These are phyloP conservation scores for Tortrix viridana DNA, from an alignment of 2,888 invertebrate species.

Conservation along the genomic window DNA sequence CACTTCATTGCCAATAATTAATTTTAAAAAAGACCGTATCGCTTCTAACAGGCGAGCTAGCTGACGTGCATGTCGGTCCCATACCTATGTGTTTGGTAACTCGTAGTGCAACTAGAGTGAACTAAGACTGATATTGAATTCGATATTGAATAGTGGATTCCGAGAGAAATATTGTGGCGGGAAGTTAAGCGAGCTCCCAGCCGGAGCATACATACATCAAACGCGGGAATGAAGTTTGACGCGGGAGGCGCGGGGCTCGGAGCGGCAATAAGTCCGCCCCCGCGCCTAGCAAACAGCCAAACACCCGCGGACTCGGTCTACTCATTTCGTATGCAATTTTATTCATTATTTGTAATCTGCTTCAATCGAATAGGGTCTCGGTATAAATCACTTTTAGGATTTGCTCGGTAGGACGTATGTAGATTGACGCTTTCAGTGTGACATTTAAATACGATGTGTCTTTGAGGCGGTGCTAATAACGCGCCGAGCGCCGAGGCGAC, in stretches of 20 bases:
- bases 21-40: slow-evolving; percentile 11
- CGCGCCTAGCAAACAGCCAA: slow-evolving; percentile 71
- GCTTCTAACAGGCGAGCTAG: too few species aligned
- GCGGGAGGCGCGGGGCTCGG: slow-evolving; percentile 26
- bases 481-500: slow-evolving; percentile 60
- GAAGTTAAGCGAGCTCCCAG: slow-evolving; percentile 7
- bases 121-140: too few species aligned
- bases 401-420: slow-evolving; percentile 78
- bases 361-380: slow-evolving; percentile 81
- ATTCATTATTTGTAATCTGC: slow-evolving; percentile 84
- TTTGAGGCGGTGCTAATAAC: slow-evolving; percentile 77
- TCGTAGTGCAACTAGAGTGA: background rate
- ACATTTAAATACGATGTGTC: slow-evolving; percentile 78
- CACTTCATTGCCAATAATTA: slow-evolving; percentile 19
- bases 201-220: slow-evolving; percentile 53
- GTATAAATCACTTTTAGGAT: slow-evolving; percentile 83
- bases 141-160: slow-evolving; percentile 13
- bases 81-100: too few species aligned
- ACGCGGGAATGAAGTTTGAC: slow-evolving; percentile 55
- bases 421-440: slow-evolving; percentile 81
- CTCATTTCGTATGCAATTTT: slow-evolving; percentile 84
- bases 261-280: slow-evolving; percentile 64
- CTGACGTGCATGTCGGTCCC: too few species aligned
- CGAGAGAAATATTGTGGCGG: background rate
- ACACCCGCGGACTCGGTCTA: slow-evolving; percentile 73